These are phyloP conservation scores for Motacilla tschutschensis DNA, from an alignment of 2,113 vertebrate species.

Conservation along the genomic window DNA sequence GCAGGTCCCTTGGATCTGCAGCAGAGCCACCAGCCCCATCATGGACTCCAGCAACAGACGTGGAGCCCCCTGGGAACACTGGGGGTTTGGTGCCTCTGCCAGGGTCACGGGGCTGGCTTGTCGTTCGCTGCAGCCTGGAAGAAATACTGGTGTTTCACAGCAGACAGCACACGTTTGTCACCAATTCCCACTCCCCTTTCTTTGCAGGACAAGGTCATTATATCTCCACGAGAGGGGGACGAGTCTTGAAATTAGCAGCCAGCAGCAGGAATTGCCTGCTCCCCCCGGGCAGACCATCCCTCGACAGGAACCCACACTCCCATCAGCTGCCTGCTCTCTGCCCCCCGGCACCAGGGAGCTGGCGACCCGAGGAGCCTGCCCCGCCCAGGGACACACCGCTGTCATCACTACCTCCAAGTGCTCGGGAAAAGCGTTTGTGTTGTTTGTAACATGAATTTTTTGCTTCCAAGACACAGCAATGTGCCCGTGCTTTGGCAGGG, in stretches of 20 bases:
- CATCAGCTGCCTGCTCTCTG: background rate
- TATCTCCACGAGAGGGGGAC: background rate
- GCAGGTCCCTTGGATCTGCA: too few species aligned
- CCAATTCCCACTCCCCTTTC: background rate
- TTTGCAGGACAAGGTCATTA: constrained; percentile 43
- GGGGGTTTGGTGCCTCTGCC: background rate
- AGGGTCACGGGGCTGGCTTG: background rate
- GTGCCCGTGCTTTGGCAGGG: fast-evolving
- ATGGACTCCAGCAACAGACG: background rate
- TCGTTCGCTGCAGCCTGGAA: background rate
- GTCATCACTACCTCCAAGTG: background rate
- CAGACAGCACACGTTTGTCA: fast-evolving
- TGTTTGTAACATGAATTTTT: background rate
- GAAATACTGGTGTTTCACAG: background rate
- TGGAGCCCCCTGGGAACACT: fast-evolving
- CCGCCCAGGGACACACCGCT: fast-evolving
- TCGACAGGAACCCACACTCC: background rate
- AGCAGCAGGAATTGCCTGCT: background rate
- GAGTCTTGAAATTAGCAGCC: background rate
- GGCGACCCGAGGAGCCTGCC: fast-evolving
- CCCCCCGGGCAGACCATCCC: background rate
- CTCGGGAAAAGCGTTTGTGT: background rate
- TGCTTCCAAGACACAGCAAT: background rate
- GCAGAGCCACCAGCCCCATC: background rate
- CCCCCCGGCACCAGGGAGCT: fast-evolving